These are phyloP conservation scores for Drosophila flavopinicola DNA, from an alignment of 2,888 invertebrate genomes.

Conservation along the genomic window DNA sequence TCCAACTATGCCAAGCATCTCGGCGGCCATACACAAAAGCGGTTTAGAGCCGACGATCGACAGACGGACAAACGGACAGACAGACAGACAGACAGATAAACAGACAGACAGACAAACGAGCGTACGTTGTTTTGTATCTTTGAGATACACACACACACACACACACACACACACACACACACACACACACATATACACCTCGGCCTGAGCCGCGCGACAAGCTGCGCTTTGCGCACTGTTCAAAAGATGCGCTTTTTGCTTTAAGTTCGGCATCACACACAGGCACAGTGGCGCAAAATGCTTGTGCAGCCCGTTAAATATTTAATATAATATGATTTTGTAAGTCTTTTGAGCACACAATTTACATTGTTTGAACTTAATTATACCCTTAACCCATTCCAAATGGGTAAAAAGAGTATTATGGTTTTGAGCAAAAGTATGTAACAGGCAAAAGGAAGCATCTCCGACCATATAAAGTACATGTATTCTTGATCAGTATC, in stretches of 20 bases:
- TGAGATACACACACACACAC: constrained; percentile 52
- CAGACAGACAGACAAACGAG: constrained; percentile 45
- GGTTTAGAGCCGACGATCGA: constrained; percentile 67
- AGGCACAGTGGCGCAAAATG: constrained; percentile 48
- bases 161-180: background rate
- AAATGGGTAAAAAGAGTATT: no score
- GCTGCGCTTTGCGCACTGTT: constrained; percentile 73
- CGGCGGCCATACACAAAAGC: constrained; percentile 74
- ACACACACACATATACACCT: background rate
- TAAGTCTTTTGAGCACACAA: no score
- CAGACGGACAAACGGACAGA: constrained; percentile 38
- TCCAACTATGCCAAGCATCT: constrained; percentile 77
- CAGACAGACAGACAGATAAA: constrained; percentile 34
- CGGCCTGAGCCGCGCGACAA: constrained; percentile 50
- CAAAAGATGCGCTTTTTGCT: constrained; percentile 76
- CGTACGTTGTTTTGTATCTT: constrained; percentile 52
- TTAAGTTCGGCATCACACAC: constrained; percentile 59
- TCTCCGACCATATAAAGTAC: no score
- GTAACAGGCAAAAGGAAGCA: no score
- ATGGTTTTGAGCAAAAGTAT: no score
- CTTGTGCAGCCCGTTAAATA: background rate
- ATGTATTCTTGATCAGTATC: no score
- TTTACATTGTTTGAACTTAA: no score
- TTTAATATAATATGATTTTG: no score
- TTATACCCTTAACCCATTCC: no score